phyloP scores from a whole-genome alignment of 2,113 vertebrate species.

The Beaufortia kweichowensis region DNA sequence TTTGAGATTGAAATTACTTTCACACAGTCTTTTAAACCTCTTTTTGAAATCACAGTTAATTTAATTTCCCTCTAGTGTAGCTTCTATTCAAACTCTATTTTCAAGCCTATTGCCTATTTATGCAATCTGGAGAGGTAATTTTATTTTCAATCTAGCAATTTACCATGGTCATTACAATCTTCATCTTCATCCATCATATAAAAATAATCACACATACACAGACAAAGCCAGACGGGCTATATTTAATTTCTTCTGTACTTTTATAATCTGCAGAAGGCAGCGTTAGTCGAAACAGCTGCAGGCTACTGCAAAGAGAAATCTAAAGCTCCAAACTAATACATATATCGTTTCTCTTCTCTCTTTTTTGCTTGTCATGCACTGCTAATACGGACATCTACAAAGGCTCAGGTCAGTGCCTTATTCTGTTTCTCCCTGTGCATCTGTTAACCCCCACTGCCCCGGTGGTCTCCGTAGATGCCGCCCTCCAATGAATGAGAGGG shows the following conservation, averaged over 20 bases:
- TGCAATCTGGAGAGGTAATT: conserved; percentile 1
- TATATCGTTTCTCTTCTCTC: conserved; percentile 88
- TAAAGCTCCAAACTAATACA: conserved; percentile 84
- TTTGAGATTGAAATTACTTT: not conserved
- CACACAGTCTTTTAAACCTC: not conserved
- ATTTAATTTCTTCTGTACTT: not conserved
- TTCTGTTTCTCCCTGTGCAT: conserved; percentile 74
- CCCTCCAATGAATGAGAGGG: not conserved
- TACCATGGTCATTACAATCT: not conserved
- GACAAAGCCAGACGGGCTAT: not conserved
- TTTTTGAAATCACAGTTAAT: not conserved
- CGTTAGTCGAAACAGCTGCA: conserved; percentile 37
- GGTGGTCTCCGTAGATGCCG: not conserved
- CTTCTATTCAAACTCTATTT: not conserved
- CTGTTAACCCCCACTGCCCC: conserved; percentile 42
- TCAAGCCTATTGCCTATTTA: not conserved
- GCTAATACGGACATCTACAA: conserved; percentile 96
- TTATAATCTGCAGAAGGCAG: conserved; percentile 1
- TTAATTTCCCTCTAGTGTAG: not conserved
- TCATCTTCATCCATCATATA: conserved; percentile 18
- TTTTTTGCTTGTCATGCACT: conserved; percentile 88
- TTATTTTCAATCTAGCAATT: not conserved
- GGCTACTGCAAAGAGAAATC: conserved; percentile 48
- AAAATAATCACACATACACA: not conserved
- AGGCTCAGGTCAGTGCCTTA: conserved; percentile 97